Evolutionary conservation across 1,140 invertebrate genomes (phyloP).

Genomic region (Trichogramma pretiosum): DNA sequence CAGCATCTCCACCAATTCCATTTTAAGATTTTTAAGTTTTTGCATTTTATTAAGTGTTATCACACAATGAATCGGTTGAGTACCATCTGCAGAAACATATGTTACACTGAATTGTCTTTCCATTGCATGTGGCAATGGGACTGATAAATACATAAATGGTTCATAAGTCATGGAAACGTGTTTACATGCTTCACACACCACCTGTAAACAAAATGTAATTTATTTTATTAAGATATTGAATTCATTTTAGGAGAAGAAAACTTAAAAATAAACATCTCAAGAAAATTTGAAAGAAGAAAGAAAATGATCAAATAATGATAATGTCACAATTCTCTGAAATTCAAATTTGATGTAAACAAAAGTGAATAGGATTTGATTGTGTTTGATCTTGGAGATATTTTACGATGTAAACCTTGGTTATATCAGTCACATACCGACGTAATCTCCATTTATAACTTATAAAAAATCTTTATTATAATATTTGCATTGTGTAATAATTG

Average conservation of each 20-base stretch:
- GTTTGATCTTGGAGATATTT: slow-evolving; percentile 31
- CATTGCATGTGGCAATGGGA: slow-evolving; percentile 60
- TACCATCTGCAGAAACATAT: slow-evolving; percentile 47
- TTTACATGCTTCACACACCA: slow-evolving; percentile 58
- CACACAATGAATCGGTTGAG: slow-evolving; percentile 46
- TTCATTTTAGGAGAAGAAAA: neutral
- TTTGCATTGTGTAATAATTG: neutral
- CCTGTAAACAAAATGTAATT: slow-evolving; percentile 43
- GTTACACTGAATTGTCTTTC: slow-evolving; percentile 57
- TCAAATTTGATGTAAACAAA: slow-evolving; percentile 16
- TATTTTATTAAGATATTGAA: neutral
- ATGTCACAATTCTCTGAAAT: slow-evolving; percentile 15
- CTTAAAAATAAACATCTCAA: neutral
- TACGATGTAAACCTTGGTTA: slow-evolving; percentile 21
- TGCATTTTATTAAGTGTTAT: slow-evolving; percentile 57
- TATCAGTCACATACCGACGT: slow-evolving; percentile 24
- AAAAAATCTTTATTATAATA: neutral
- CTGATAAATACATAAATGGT: slow-evolving; percentile 66
- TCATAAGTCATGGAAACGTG: slow-evolving; percentile 64
- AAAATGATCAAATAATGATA: neutral
- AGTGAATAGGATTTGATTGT: slow-evolving; percentile 27
- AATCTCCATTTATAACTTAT: slow-evolving; percentile 25
- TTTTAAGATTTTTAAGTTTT: slow-evolving; percentile 51
- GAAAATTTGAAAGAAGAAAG: neutral
- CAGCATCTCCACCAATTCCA: slow-evolving; percentile 45